These are phyloP conservation scores for Anthophora plumipes DNA, from an alignment of 2,888 invertebrate species.

Conservation along the genomic window DNA sequence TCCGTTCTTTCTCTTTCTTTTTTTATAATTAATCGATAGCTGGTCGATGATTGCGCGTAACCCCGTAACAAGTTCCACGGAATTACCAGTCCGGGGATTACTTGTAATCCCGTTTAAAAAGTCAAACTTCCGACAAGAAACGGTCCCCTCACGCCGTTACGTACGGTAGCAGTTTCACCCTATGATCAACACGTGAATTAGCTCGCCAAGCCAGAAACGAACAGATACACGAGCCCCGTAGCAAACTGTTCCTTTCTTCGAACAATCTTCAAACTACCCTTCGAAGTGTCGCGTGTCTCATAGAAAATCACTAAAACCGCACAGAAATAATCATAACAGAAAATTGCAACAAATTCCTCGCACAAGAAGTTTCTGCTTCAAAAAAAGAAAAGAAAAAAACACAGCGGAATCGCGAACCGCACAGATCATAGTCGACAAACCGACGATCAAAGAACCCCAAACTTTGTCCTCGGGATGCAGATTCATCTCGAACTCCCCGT, in stretches of 20 bases:
- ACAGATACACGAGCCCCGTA: too few relatives aligned
- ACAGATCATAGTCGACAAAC: too few relatives aligned
- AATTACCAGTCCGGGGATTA: neutral
- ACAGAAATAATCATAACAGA: constrained; percentile 18
- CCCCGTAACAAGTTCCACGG: neutral
- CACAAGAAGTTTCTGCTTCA: neutral
- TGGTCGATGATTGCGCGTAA: constrained; percentile 28
- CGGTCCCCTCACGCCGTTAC: too few relatives aligned
- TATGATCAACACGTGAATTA: neutral
- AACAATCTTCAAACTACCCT: neutral
- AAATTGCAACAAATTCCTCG: neutral
- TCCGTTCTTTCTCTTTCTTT: neutral
- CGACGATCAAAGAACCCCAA: neutral
- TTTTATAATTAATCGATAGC: constrained; percentile 46
- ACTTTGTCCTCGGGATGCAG: constrained; percentile 13
- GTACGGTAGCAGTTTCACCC: too few relatives aligned
- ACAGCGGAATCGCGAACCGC: neutral
- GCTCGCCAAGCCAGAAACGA: neutral
- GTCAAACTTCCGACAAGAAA: neutral
- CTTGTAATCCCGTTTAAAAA: neutral
- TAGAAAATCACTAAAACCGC: constrained; percentile 10
- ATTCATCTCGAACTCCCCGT: constrained; percentile 20
- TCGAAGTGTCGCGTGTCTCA: constrained; percentile 9
- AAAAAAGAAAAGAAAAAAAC: neutral
- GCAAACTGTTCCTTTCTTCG: too few relatives aligned